phyloP scores from a whole-genome alignment of 2,888 invertebrate species.

The Lithophane semibrunnea region DNA sequence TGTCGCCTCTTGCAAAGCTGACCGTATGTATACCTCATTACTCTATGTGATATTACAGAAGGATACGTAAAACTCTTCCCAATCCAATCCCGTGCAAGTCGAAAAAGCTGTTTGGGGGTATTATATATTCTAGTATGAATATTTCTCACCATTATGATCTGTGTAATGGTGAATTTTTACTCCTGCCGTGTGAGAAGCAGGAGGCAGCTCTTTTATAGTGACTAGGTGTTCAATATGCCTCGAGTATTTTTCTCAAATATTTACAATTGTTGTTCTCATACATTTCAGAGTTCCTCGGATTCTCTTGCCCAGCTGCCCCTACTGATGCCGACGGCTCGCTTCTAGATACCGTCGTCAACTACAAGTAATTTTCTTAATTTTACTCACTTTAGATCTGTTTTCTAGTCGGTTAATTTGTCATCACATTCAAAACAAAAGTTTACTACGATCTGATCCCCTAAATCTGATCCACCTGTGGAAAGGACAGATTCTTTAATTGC shows the following conservation, averaged over 20 bases:
- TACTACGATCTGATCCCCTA: not conserved
- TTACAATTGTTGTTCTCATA: not conserved
- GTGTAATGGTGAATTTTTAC: not conserved
- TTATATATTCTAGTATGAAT: too few species aligned
- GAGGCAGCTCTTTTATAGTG: too few species aligned
- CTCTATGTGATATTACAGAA: not conserved
- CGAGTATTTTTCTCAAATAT: not conserved
- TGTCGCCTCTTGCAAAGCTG: slow-evolving; percentile 92
- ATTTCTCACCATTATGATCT: not conserved
- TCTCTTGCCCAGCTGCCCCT: slow-evolving; percentile 75
- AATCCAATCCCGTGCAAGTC: slow-evolving; percentile 25
- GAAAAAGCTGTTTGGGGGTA: not conserved
- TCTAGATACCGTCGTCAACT: slow-evolving; percentile 69
- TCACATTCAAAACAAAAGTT: not conserved
- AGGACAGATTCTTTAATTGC: not conserved
- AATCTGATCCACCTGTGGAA: not conserved
- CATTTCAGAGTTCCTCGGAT: slow-evolving; percentile 77
- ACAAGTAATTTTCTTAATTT: slow-evolving; percentile 71
- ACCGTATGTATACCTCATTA: slow-evolving; percentile 78
- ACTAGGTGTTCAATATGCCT: too few species aligned
- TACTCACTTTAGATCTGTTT: not conserved
- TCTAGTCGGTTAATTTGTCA: not conserved
- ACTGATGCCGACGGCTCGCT: slow-evolving; percentile 68
- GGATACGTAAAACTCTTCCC: not conserved
- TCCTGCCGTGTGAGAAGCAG: too few species aligned